Evolutionary conservation across 2,113 vertebrate genomes (phyloP).

Genomic region (Hyla sarda): DNA sequence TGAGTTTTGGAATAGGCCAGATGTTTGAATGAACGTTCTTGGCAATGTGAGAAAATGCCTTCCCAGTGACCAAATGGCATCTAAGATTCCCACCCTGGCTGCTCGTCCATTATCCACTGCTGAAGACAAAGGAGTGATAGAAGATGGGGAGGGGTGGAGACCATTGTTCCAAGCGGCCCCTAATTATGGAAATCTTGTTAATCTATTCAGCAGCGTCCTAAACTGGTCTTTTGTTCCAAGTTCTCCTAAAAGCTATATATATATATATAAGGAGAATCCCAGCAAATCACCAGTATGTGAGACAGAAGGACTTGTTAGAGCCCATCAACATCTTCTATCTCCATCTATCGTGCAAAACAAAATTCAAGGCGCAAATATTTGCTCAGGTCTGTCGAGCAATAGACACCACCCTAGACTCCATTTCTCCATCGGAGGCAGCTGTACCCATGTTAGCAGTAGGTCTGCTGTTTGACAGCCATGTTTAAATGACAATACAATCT

Average conservation of each 20-base stretch:
- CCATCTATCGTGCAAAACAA: neutral
- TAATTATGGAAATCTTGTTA: slow-evolving; percentile 99
- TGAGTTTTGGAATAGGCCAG: slow-evolving; percentile 67
- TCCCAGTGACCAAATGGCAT: slow-evolving; percentile 81
- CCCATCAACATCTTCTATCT: slow-evolving; percentile 6
- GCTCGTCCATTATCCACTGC: slow-evolving; percentile 81
- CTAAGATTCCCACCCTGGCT: slow-evolving; percentile 70
- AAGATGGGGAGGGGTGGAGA: slow-evolving; percentile 78
- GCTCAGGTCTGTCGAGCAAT: neutral
- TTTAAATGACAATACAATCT: slow-evolving; percentile 44
- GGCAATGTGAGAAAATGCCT: slow-evolving; percentile 79
- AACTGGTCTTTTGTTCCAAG: slow-evolving; percentile 73
- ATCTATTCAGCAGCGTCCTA: slow-evolving; percentile 85
- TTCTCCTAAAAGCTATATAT: slow-evolving; percentile 64
- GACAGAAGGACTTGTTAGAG: slow-evolving; percentile 49
- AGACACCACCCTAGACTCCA: neutral
- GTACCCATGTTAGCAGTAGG: slow-evolving; percentile 11
- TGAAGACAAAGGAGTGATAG: slow-evolving; percentile 85
- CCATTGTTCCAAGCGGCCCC: slow-evolving; percentile 86
- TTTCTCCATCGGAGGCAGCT: slow-evolving; percentile 24
- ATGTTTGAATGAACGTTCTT: slow-evolving; percentile 83
- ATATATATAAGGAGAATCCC: slow-evolving; percentile 32
- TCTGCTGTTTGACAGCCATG: slow-evolving; percentile 24
- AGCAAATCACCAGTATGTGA: slow-evolving; percentile 60
- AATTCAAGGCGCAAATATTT: slow-evolving; percentile 56